A percentile compares a stretch with the other conserved stretches of the same genome.
Evolutionary conservation across 2,113 vertebrate genomes (phyloP).

Genomic region (Prochilodus magdalenae): DNA sequence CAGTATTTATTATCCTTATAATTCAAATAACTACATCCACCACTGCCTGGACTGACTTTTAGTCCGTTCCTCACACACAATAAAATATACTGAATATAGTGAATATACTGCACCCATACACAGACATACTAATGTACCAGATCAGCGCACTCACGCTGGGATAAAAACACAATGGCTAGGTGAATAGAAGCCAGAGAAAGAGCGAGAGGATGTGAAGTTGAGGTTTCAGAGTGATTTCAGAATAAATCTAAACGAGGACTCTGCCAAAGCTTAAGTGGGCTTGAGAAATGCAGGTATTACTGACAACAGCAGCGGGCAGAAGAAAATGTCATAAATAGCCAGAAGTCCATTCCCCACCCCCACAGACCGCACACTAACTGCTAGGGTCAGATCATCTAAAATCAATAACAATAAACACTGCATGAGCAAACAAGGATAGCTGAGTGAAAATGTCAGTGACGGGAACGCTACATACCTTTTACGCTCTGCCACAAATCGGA

Average conservation of each 20-base stretch:
- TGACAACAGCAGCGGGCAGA: neutral
- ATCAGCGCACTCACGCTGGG: neutral
- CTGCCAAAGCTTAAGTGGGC: neutral
- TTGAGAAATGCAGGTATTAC: neutral
- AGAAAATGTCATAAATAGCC: conserved; percentile 15
- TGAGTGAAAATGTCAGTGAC: conserved; percentile 42
- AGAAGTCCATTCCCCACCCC: conserved; percentile 6
- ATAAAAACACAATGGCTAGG: neutral
- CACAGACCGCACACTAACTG: conserved; percentile 15
- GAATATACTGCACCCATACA: no score
- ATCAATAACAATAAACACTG: conserved; percentile 51
- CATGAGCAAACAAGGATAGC: conserved; percentile 41
- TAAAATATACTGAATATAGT: no score
- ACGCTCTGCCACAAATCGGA: conserved; percentile 29
- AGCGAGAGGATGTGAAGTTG: no score
- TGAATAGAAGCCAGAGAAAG: neutral
- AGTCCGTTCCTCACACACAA: no score
- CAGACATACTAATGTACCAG: no score
- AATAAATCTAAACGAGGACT: neutral
- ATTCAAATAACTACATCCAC: no score
- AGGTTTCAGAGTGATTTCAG: neutral
- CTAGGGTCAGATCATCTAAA: conserved; percentile 32
- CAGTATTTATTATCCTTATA: no score
- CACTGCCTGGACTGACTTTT: no score
- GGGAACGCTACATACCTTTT: conserved; percentile 29